Conservation (phyloP, 2,113 vertebrate species). For the Phyllostomus hastatus region DNA sequence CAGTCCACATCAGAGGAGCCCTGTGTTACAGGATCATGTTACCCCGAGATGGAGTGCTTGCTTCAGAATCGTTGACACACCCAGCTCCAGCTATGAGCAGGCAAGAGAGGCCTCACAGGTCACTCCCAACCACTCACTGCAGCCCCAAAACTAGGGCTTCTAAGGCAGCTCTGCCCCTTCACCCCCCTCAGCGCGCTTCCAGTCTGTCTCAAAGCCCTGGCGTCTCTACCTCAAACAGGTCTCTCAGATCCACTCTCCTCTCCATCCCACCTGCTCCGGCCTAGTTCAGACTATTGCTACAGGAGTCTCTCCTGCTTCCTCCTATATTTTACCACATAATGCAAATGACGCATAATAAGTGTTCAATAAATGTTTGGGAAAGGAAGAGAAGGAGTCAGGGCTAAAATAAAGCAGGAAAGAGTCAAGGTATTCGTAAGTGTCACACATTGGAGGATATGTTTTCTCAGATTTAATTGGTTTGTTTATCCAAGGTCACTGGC, state of each 20-base stretch:
- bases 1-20: constrained; percentile 88
- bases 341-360: not conserved
- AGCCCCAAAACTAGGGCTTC: not conserved
- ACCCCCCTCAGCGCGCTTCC: not conserved
- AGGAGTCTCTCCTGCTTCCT: not conserved
- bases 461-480: not conserved
- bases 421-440: not conserved
- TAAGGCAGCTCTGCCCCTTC: not conserved
- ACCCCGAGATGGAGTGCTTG: constrained; percentile 81
- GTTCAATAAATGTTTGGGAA: not conserved
- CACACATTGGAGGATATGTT: not conserved
- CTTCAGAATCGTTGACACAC: constrained; percentile 44
- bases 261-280: not conserved
- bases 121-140: not conserved
- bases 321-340: not conserved
- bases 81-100: constrained; percentile 23
- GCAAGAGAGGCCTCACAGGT: constrained; percentile 1
- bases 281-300: not conserved
- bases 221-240: not conserved
- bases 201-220: not conserved
- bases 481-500: not conserved
- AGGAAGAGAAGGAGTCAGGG: not conserved
- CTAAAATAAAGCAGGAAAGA: not conserved
- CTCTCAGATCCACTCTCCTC: not conserved
- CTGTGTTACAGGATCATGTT: constrained; percentile 84